phyloP scores from a whole-genome alignment of 37 sponge, comb jelly and placozoan genomes.

The Ephydatia muelleri region DNA sequence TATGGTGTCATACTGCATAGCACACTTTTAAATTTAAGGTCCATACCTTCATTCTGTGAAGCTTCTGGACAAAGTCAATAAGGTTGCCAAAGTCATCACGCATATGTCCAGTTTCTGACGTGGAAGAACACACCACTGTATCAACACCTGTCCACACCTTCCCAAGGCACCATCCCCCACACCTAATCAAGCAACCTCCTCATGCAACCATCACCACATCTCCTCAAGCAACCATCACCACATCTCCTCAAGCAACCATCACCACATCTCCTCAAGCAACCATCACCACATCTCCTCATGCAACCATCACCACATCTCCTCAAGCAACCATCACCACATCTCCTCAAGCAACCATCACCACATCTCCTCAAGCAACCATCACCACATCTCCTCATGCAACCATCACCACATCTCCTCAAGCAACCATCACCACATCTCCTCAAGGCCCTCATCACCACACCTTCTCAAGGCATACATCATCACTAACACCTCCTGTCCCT shows the following conservation, averaged over 20 bases:
- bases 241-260: not conserved
- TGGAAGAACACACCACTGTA: not conserved
- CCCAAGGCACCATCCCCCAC: not conserved
- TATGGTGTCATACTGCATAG: no score
- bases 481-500: not conserved
- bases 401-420: not conserved
- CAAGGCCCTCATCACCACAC: not conserved
- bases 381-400: not conserved
- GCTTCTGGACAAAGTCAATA: slow-evolving; percentile 69
- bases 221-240: not conserved
- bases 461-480: not conserved
- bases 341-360: not conserved
- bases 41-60: slow-evolving; percentile 65
- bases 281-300: not conserved
- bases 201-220: not conserved
- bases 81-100: slow-evolving; percentile 74
- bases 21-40: no score
- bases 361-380: not conserved
- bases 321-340: not conserved
- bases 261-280: no score
- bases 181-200: not conserved
- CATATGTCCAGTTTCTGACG: slow-evolving; percentile 31
- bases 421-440: not conserved
- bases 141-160: not conserved
- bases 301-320: not conserved